phyloP scores from a whole-genome alignment of 2,113 vertebrate genomes.

The Erinaceus europaeus region DNA sequence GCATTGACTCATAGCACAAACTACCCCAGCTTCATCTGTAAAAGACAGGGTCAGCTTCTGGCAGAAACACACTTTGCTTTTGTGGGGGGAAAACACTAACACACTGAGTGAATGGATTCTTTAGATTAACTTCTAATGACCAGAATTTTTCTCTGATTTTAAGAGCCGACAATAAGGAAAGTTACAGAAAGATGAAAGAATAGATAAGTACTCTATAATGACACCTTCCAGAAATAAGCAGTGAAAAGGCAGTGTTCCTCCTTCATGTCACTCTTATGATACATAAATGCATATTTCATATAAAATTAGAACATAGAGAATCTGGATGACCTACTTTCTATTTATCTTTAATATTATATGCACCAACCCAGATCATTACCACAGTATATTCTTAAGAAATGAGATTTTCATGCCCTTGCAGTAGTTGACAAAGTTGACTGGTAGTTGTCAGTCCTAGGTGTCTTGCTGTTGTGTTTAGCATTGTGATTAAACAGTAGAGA shows the following conservation, averaged over 20 bases:
- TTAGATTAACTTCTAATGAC: not conserved
- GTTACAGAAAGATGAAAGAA: not conserved
- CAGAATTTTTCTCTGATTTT: not conserved
- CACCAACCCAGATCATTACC: not conserved
- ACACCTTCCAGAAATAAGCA: no score
- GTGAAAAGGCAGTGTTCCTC: not conserved
- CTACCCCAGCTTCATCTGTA: not conserved
- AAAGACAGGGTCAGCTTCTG: not conserved
- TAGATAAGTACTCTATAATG: no score
- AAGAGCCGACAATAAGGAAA: not conserved
- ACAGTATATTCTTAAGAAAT: not conserved
- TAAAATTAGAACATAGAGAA: not conserved
- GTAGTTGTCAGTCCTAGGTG: no score
- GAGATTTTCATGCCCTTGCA: not conserved
- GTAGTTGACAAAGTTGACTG: not conserved
- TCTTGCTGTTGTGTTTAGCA: no score
- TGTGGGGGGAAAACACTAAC: not conserved
- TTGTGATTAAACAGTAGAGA: no score
- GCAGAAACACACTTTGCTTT: not conserved
- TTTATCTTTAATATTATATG: not conserved
- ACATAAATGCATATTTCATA: not conserved
- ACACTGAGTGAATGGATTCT: not conserved
- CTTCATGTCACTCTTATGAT: not conserved
- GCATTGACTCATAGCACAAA: no score
- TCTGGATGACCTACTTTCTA: not conserved